phyloP scores from a whole-genome alignment of 2,888 invertebrate genomes.

The Idaea dimidiata region DNA sequence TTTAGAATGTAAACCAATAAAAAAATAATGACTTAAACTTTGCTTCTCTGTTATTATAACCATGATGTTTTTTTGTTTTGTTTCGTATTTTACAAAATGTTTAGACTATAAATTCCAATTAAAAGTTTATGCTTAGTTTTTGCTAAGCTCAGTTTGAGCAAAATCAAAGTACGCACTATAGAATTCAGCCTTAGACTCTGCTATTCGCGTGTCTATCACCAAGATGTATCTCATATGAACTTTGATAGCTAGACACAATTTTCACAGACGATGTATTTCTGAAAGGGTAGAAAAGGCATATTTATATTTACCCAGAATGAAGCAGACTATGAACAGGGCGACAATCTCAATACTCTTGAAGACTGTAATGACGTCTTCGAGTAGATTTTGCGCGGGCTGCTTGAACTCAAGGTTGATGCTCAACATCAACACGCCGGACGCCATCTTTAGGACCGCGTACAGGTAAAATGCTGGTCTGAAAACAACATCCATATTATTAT shows the following conservation, averaged over 20 bases:
- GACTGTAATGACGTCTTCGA: slow-evolving; percentile 85
- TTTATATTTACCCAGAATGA: slow-evolving; percentile 83
- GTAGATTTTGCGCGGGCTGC: slow-evolving; percentile 85
- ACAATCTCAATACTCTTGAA: slow-evolving; percentile 86
- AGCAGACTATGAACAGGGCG: slow-evolving; percentile 86
- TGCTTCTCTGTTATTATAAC: too few relatives aligned
- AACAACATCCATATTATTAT: slow-evolving; percentile 17
- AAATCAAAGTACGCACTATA: too few relatives aligned
- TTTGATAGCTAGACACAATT: slow-evolving; percentile 1
- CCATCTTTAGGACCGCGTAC: slow-evolving; percentile 85
- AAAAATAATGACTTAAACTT: too few relatives aligned
- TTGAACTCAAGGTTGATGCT: slow-evolving; percentile 89
- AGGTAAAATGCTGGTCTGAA: slow-evolving; percentile 88
- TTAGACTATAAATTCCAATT: too few relatives aligned
- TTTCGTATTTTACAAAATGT: too few relatives aligned
- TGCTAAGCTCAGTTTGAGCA: too few relatives aligned
- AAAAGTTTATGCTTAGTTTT: too few relatives aligned
- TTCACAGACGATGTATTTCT: slow-evolving; percentile 4
- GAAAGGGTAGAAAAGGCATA: neutral
- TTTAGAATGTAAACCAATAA: too few relatives aligned
- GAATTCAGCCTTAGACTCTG: too few relatives aligned
- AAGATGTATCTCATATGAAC: too few relatives aligned
- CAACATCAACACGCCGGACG: slow-evolving; percentile 85
- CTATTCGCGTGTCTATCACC: too few relatives aligned
- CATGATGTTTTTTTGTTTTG: too few relatives aligned